Evolutionary conservation across 2,113 vertebrate genomes (phyloP).

Genomic region (Pongo pygmaeus): DNA sequence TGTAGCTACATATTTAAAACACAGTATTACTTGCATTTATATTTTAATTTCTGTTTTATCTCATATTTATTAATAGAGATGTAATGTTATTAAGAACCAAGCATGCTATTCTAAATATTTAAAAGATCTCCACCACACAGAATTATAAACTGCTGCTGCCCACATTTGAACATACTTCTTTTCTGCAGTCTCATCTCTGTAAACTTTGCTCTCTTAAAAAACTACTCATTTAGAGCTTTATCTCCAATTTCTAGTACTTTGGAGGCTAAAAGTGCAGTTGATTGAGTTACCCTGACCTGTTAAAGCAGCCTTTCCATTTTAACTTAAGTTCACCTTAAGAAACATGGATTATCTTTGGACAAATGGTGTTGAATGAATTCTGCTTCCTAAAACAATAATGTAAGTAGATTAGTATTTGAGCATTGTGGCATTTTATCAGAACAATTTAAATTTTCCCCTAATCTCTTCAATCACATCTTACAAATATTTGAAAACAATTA

Average conservation of each 20-base stretch:
- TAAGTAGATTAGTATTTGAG: constrained; percentile 2
- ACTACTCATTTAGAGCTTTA: background rate
- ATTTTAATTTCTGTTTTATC: constrained; percentile 37
- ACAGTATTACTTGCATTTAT: background rate
- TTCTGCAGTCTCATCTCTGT: background rate
- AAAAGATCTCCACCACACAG: background rate
- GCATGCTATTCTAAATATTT: background rate
- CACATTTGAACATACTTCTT: background rate
- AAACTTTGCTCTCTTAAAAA: constrained; percentile 1
- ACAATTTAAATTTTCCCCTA: constrained; percentile 56
- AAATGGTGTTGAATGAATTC: constrained; percentile 65
- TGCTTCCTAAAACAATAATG: constrained; percentile 12
- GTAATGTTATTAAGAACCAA: background rate
- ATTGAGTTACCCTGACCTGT: background rate
- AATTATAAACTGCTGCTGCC: background rate
- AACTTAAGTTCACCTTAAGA: constrained; percentile 63
- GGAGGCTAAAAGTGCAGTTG: constrained; percentile 13
- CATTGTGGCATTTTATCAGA: constrained; percentile 66
- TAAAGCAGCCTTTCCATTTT: constrained; percentile 54
- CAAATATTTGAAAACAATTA: constrained; percentile 24
- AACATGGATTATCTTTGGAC: constrained; percentile 56
- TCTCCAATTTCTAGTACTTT: constrained; percentile 6
- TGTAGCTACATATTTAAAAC: constrained; percentile 31
- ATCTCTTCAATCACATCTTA: constrained; percentile 49
- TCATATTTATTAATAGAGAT: background rate